phyloP scores from a whole-genome alignment of 2,113 vertebrate genomes.

The Trachemys scripta region DNA sequence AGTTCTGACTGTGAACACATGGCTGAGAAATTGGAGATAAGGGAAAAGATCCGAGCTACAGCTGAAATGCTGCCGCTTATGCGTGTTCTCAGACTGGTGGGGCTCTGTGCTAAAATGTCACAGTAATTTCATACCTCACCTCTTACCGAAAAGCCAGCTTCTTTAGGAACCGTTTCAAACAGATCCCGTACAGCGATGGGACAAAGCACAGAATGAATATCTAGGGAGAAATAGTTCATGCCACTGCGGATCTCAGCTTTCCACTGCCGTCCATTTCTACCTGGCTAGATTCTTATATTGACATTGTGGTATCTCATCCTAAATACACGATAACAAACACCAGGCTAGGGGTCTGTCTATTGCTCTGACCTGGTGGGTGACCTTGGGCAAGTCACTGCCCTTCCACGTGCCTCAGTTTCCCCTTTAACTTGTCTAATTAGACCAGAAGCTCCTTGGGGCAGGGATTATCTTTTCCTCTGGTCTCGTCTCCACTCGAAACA shows the following conservation, averaged over 20 bases:
- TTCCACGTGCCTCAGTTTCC: neutral
- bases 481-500: neutral
- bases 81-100: neutral
- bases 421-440: neutral
- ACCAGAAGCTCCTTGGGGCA: neutral
- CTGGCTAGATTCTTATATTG: neutral
- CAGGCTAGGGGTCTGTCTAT: neutral
- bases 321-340: neutral
- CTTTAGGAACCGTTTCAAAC: neutral
- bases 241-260: neutral
- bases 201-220: neutral
- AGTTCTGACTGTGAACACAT: neutral
- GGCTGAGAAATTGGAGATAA: neutral
- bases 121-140: neutral
- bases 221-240: neutral
- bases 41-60: neutral
- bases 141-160: neutral
- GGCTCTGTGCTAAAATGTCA: neutral
- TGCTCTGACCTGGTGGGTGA: neutral
- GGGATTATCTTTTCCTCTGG: neutral
- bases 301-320: neutral
- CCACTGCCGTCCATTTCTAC: neutral
- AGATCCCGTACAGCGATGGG: rapidly evolving
- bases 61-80: neutral
- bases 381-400: neutral